phyloP scores from a whole-genome alignment of 2,888 invertebrate genomes.

The Electrophaes corylata region DNA sequence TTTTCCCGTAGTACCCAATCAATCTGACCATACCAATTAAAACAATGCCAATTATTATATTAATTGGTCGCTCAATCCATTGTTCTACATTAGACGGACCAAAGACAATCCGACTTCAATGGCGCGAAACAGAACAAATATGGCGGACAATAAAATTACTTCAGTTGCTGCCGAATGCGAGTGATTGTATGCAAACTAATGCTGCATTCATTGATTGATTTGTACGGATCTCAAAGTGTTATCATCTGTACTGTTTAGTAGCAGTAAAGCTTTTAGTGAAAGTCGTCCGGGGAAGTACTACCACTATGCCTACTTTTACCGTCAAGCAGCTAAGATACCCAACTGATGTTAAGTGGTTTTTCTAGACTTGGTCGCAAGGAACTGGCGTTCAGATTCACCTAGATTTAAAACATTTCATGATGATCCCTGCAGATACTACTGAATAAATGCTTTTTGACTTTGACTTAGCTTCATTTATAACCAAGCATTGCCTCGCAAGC shows the following conservation, averaged over 20 bases:
- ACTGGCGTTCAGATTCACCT: too few species aligned
- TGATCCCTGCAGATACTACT: too few species aligned
- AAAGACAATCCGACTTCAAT: constrained; percentile 49
- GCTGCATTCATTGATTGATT: constrained; percentile 27
- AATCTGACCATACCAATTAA: constrained; percentile 14
- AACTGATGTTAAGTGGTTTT: too few species aligned
- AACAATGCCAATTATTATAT: constrained; percentile 45
- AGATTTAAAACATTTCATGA: too few species aligned
- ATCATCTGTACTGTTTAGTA: background rate
- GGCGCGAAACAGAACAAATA: constrained; percentile 61
- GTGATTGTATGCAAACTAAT: constrained; percentile 30
- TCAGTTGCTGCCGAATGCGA: constrained; percentile 21
- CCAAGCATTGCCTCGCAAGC: too few species aligned
- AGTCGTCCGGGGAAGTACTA: background rate
- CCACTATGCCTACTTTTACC: background rate
- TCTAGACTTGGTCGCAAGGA: too few species aligned
- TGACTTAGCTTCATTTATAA: too few species aligned
- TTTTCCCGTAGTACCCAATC: constrained; percentile 4
- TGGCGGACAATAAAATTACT: constrained; percentile 68
- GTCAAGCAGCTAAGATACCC: too few species aligned
- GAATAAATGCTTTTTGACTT: too few species aligned
- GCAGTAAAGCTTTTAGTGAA: too few species aligned
- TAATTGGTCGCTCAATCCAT: constrained; percentile 60
- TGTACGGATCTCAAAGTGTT: constrained; percentile 18
- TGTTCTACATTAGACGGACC: constrained; percentile 47